Evolutionary conservation across 2,888 invertebrate species (phyloP), one percentile per base, ranked within the genome.

Genomic region (Cosmia pyralina): DNA sequence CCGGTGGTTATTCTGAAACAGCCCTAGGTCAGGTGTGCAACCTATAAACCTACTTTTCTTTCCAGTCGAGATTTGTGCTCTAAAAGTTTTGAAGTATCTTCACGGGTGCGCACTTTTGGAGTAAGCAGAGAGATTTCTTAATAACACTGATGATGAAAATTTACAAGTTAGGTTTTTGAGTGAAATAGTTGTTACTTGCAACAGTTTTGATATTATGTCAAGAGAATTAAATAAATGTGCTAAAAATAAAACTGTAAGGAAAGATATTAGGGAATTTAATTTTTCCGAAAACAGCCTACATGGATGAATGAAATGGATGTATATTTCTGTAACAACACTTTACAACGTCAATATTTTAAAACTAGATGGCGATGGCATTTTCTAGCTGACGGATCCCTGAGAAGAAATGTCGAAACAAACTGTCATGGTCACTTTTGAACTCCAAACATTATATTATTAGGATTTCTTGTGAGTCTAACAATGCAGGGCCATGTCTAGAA

Each of bases 41-140:
- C 89, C 90, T 88, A 80, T 75, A 88, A 90, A 90, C 90, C 90
- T 84, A 90, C 84, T 72, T 90, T 81, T 81, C 78, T 75, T 69
- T 67, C 46, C 60, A 85, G 82, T 79, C 76, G 73, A 85, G 87
- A 88, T 80, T 77, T 75, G 77, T 82, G 83, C 72, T 80, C 73
- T 75, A 69, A 75, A 84, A 86, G 77, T 84, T 85, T 75, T 59
- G 50, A 81, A 70, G 75, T 72, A 84, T 60, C 62, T 79, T 66
- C 19, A 64, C 57, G 64, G 57, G 0, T 28, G 48, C 22, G 17
- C 19, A 55, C 17, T 44, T 73, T 38, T 59, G n/a, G 57, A 46
- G 63, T 46, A 3, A 60, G 66, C 15, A 41, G 62, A 15, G 17
- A n/a, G 7, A 34, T 55, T 28, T 41, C 17, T 0, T 55, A 62